A percentile compares a stretch with the other conserved stretches of the same genome.
Conservation (phyloP, 2,797 vertebrate genomes). For the Picus viridis region DNA sequence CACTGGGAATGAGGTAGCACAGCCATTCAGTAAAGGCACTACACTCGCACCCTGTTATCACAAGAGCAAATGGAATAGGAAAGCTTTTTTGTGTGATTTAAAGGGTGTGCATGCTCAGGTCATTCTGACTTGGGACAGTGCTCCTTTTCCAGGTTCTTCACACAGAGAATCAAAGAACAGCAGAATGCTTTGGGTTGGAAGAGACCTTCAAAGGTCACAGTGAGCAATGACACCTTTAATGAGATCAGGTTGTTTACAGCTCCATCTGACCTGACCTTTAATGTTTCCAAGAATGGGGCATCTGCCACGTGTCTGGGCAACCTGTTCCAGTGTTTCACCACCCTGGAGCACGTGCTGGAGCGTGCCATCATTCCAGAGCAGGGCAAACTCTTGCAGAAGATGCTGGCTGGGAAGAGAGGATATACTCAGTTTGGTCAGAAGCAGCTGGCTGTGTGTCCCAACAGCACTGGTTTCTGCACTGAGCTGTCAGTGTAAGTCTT, state of each 20-base stretch:
- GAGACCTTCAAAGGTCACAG: background rate
- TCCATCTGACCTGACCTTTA: background rate
- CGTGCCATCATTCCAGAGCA: background rate
- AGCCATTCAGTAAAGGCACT: background rate
- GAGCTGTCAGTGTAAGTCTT: background rate
- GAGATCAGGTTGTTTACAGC: background rate
- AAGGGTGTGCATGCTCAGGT: background rate
- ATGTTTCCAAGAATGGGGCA: background rate
- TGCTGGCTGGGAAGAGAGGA: background rate
- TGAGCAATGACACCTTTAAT: background rate
- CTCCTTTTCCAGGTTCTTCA: background rate
- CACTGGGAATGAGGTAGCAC: background rate
- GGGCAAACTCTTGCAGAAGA: background rate
- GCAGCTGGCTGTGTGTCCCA: background rate
- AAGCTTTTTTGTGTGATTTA: fast-evolving
- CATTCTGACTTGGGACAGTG: background rate
- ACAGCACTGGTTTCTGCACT: background rate
- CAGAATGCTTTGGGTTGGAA: background rate
- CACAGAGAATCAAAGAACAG: background rate
- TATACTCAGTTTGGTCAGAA: background rate
- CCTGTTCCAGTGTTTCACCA: background rate
- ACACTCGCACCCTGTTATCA: background rate
- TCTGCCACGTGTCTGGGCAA: background rate
- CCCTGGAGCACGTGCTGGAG: background rate
- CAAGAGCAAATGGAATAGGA: background rate